Percentiles rank a stretch among this genome's conserved stretches.
Conservation (phyloP, 2,797 vertebrate genomes). For the Echeneis naucrates region DNA sequence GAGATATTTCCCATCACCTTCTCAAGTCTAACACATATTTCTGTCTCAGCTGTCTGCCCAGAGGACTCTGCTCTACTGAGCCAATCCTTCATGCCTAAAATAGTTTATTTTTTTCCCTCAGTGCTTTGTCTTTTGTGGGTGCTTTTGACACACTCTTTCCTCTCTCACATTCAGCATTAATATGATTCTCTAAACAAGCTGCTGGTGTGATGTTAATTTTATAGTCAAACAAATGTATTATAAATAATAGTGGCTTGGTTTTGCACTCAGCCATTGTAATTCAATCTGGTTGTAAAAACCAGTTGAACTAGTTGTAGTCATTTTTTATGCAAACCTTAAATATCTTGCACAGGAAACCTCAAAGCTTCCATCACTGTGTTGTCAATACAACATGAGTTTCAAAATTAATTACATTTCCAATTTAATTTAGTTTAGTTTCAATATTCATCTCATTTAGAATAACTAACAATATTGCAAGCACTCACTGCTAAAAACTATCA, state of each 20-base stretch:
- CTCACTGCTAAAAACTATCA: neutral
- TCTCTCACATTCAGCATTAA: conserved; percentile 4
- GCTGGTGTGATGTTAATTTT: conserved; percentile 31
- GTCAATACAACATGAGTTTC: neutral
- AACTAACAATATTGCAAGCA: neutral
- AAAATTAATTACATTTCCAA: neutral
- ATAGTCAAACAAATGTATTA: neutral
- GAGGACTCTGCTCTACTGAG: conserved; percentile 50
- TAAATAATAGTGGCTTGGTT: neutral
- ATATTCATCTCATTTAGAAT: no score
- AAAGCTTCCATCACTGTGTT: neutral
- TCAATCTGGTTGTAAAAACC: neutral
- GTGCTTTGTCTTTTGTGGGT: conserved; percentile 24
- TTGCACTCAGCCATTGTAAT: neutral
- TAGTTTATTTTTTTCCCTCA: conserved; percentile 24
- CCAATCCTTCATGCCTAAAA: conserved; percentile 60
- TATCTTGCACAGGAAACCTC: neutral
- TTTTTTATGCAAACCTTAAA: neutral
- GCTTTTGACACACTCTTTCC: conserved; percentile 28
- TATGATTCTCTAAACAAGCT: conserved; percentile 8
- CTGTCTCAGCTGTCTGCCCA: conserved; percentile 49
- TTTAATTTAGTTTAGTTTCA: neutral
- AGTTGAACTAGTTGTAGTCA: neutral
- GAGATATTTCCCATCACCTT: conserved; percentile 2
- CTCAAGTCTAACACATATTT: conserved; percentile 25